These are phyloP conservation scores for Coccyzus lansbergi DNA, from an alignment of 2,797 vertebrate genomes.

Conservation along the genomic window DNA sequence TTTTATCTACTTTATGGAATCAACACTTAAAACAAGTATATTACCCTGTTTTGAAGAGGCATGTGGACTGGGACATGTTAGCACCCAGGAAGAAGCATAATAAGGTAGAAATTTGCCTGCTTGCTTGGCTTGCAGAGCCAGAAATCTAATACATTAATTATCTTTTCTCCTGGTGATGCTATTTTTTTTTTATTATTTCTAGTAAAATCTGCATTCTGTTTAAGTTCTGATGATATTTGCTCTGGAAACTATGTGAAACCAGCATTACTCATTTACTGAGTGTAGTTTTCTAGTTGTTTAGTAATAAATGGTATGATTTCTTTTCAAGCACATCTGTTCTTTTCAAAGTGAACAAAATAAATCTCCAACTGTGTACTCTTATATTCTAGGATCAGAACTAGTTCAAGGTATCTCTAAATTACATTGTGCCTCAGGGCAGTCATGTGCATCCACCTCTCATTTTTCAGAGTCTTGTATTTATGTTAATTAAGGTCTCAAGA, in stretches of 20 bases:
- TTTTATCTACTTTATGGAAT: neutral
- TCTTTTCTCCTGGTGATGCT: neutral
- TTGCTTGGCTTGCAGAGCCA: neutral
- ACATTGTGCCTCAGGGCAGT: neutral
- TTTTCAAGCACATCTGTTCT: neutral
- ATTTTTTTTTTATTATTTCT: neutral
- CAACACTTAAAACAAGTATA: neutral
- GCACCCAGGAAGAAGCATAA: neutral
- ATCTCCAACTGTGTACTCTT: neutral
- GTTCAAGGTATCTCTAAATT: neutral
- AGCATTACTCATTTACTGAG: neutral
- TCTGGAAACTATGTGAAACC: neutral
- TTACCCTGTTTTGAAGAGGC: neutral
- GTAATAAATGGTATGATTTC: neutral
- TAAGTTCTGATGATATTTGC: neutral
- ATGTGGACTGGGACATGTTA: neutral
- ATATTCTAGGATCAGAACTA: neutral
- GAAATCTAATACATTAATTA: neutral
- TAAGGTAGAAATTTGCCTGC: neutral
- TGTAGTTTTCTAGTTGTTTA: neutral
- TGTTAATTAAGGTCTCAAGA: neutral
- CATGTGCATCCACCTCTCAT: neutral
- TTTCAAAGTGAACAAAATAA: neutral
- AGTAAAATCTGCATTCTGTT: neutral
- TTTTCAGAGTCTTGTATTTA: neutral